Conservation (phyloP, 2,888 invertebrate species). For the Urechis unicinctus region DNA sequence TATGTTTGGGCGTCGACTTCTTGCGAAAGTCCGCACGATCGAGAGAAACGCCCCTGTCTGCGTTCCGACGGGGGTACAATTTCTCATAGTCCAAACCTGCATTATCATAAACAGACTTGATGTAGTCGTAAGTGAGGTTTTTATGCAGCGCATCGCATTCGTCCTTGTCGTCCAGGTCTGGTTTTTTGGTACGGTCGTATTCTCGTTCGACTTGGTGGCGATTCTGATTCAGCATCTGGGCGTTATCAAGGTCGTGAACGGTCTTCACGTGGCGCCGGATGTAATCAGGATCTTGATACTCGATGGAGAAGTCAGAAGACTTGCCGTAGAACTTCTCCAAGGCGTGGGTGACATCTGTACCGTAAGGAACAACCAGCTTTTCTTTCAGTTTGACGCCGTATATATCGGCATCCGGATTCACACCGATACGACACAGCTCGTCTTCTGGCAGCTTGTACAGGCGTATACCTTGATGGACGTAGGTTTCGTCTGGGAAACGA, state of each 20-base stretch:
- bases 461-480: constrained; percentile 14
- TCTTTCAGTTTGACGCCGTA: constrained; percentile 21
- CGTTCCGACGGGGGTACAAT: constrained; percentile 8
- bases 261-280: not conserved
- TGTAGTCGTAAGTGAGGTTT: constrained; percentile 1
- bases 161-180: not conserved
- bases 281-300: not conserved
- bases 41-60: constrained; percentile 4
- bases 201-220: constrained; percentile 11
- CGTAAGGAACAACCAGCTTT: constrained; percentile 19
- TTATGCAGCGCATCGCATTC: not conserved
- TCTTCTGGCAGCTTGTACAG: constrained; percentile 14
- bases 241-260: not conserved
- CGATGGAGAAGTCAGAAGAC: not conserved
- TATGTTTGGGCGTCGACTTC: constrained; percentile 1
- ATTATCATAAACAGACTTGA: constrained; percentile 6
- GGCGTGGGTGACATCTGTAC: not conserved
- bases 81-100: constrained; percentile 19
- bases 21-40: constrained; percentile 9
- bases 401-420: constrained; percentile 18
- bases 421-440: constrained; percentile 18
- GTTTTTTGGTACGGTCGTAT: not conserved
- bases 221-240: not conserved
- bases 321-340: not conserved
- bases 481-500: constrained; percentile 23